A percentile compares a stretch with the other conserved stretches of the same genome.
Evolutionary conservation across 2,797 vertebrate genomes (phyloP).

Genomic region (Pangasius djambal): DNA sequence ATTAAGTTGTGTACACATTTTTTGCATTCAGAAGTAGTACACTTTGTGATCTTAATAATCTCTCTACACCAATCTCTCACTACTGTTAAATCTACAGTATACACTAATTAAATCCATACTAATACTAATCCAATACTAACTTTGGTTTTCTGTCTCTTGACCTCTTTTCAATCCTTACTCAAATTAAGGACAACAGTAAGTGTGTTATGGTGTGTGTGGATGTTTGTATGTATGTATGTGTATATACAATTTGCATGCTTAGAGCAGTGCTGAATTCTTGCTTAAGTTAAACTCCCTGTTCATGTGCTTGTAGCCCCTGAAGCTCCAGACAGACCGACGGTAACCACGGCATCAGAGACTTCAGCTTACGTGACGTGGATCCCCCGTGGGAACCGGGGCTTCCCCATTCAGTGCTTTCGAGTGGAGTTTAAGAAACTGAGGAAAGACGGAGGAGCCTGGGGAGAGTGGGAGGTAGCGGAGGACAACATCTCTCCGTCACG

Average conservation of each 20-base stretch:
- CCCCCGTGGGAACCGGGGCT: slow-evolving; percentile 94
- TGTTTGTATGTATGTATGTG: slow-evolving; percentile 34
- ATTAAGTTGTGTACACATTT: background rate
- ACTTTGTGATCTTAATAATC: slow-evolving; percentile 1
- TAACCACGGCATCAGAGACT: slow-evolving; percentile 93
- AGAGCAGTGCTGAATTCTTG: background rate
- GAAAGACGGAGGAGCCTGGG: slow-evolving; percentile 72
- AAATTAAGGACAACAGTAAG: slow-evolving; percentile 77
- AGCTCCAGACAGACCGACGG: slow-evolving; percentile 95
- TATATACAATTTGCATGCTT: slow-evolving; percentile 41
- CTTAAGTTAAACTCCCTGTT: background rate
- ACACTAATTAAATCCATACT: background rate
- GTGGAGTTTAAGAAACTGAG: slow-evolving; percentile 95
- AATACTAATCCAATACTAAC: slow-evolving; percentile 20
- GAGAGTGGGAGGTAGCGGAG: slow-evolving; percentile 88
- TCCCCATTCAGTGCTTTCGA: slow-evolving; percentile 94
- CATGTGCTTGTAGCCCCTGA: slow-evolving; percentile 85
- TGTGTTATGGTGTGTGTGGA: slow-evolving; percentile 51
- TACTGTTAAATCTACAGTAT: background rate
- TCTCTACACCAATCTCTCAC: background rate
- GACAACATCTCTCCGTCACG: slow-evolving; percentile 92
- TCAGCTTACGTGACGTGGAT: slow-evolving; percentile 98
- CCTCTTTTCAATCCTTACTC: slow-evolving; percentile 64
- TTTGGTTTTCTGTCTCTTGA: slow-evolving; percentile 51
- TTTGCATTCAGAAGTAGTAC: background rate